These are phyloP conservation scores for Meteorus sp. DNA, from an alignment of 1,140 invertebrate species.

Conservation along the genomic window DNA sequence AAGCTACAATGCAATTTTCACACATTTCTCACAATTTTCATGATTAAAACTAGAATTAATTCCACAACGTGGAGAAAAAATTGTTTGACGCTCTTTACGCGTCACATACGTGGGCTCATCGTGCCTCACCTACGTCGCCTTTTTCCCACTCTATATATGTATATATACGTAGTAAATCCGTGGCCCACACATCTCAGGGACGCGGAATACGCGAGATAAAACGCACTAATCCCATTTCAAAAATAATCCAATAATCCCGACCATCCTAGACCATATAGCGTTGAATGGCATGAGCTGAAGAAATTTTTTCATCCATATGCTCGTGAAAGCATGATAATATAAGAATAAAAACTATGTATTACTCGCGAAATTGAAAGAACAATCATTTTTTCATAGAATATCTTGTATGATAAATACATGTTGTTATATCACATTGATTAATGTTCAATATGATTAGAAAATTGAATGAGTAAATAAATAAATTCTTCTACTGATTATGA, in stretches of 20 bases:
- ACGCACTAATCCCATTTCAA: constrained; percentile 18
- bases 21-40: background rate
- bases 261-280: background rate
- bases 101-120: background rate
- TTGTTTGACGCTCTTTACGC: background rate
- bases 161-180: constrained; percentile 10
- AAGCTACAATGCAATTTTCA: background rate
- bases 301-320: background rate
- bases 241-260: constrained; percentile 19
- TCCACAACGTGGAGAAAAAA: background rate
- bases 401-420: background rate
- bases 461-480: background rate
- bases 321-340: background rate
- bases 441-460: too few relatives aligned
- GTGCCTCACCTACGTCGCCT: background rate
- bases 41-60: background rate
- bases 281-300: background rate
- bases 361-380: background rate
- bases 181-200: constrained; percentile 1
- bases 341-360: background rate
- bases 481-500: too few relatives aligned
- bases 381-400: constrained; percentile 2
- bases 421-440: too few relatives aligned
- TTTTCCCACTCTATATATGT: constrained; percentile 7
- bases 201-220: constrained; percentile 15